phyloP scores from a whole-genome alignment of 2,888 invertebrate genomes.

The Aquatica leii region DNA sequence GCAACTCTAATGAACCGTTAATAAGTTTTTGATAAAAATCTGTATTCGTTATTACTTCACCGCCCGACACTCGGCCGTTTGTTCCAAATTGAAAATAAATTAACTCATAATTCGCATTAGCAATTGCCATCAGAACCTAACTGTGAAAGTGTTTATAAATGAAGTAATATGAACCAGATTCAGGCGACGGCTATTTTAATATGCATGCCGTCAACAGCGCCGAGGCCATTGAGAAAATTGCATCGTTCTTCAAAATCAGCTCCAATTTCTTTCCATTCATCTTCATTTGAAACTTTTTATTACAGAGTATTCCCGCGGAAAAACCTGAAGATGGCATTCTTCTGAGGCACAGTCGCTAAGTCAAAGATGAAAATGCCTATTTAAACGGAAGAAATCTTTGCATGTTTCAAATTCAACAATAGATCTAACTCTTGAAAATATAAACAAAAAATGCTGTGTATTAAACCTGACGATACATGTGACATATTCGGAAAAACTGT shows the following conservation, averaged over 20 bases:
- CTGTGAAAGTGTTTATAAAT: slow-evolving; percentile 4
- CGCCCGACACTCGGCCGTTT: slow-evolving; percentile 5
- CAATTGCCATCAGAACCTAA: not conserved
- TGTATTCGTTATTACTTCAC: not conserved
- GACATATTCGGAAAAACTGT: slow-evolving; percentile 3
- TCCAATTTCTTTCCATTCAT: not conserved
- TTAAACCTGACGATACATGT: slow-evolving; percentile 3
- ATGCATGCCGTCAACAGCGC: not conserved
- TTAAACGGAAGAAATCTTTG: not conserved
- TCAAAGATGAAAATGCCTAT: slow-evolving; percentile 3
- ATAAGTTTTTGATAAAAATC: slow-evolving; percentile 11
- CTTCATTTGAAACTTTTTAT: not conserved
- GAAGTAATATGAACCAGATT: not conserved
- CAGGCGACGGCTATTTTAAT: slow-evolving; percentile 1
- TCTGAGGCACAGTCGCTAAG: slow-evolving; percentile 1
- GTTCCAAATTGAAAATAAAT: slow-evolving; percentile 7
- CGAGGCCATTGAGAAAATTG: no score
- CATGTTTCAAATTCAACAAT: not conserved
- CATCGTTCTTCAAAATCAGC: slow-evolving; percentile 7
- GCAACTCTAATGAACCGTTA: not conserved
- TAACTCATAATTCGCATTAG: slow-evolving; percentile 4
- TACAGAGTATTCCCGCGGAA: not conserved
- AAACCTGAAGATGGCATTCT: not conserved
- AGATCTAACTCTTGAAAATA: not conserved
- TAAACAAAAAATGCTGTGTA: not conserved